These are phyloP conservation scores for Nomada flava DNA, from an alignment of 2,888 invertebrate genomes.

Conservation along the genomic window DNA sequence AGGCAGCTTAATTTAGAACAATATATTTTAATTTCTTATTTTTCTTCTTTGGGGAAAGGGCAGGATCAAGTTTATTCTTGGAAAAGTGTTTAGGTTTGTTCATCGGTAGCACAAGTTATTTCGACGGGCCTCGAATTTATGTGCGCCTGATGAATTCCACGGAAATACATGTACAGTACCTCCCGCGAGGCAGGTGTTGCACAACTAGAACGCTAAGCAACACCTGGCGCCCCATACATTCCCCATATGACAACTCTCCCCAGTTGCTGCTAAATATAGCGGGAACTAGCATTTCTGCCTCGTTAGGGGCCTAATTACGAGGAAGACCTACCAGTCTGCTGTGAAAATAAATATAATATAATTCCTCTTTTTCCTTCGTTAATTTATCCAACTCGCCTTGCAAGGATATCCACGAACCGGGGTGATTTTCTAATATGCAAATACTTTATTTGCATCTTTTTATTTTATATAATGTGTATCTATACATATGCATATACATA, in stretches of 20 bases:
- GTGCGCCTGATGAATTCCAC: constrained; percentile 55
- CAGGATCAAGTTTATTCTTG: background rate
- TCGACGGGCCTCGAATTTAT: constrained; percentile 29
- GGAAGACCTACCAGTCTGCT: background rate
- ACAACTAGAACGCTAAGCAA: constrained; percentile 58
- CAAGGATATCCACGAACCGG: background rate
- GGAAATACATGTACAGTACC: constrained; percentile 33
- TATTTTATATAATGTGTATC: too few relatives aligned
- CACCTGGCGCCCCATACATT: constrained; percentile 67
- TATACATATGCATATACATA: too few relatives aligned
- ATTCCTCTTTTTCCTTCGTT: background rate
- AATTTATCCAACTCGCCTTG: background rate
- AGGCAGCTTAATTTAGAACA: background rate
- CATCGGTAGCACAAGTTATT: background rate
- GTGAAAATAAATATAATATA: background rate
- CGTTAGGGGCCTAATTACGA: constrained; percentile 46
- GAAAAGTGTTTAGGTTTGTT: background rate
- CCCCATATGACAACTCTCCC: constrained; percentile 58
- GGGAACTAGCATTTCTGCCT: constrained; percentile 35
- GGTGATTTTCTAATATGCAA: too few relatives aligned
- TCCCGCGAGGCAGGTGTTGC: constrained; percentile 71
- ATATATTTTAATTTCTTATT: background rate
- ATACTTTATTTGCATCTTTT: too few relatives aligned
- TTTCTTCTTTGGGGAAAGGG: background rate
- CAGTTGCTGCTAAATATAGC: constrained; percentile 9